Conservation (phyloP, 2,888 invertebrate species). For the Diachrysia chrysitis region DNA sequence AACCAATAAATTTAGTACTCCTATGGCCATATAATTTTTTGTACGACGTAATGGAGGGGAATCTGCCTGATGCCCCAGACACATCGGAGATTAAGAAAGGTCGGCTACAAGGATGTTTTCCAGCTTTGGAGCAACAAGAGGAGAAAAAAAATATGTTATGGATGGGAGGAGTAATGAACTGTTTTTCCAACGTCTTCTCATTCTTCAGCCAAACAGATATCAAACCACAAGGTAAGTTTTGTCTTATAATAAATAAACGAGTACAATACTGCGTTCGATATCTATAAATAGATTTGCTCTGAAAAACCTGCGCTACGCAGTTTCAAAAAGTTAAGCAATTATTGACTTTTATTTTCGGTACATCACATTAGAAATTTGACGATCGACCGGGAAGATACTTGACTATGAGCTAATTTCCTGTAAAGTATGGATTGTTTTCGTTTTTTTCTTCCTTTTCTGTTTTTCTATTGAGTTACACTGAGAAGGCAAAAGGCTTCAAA, state of each 20-base stretch:
- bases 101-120: slow-evolving; percentile 53
- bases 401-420: too few species aligned
- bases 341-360: slow-evolving; percentile 16
- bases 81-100: slow-evolving; percentile 56
- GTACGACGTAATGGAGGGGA: slow-evolving; percentile 52
- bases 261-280: slow-evolving; percentile 15
- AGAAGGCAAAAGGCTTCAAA: not conserved
- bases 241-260: slow-evolving; percentile 17
- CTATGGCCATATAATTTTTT: not conserved
- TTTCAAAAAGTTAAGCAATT: slow-evolving; percentile 27
- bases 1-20: not conserved
- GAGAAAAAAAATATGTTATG: slow-evolving; percentile 90
- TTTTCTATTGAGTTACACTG: not conserved
- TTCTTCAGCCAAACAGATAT: slow-evolving; percentile 94
- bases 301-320: slow-evolving; percentile 68
- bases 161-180: slow-evolving; percentile 96
- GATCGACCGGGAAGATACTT: too few species aligned
- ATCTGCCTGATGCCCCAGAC: slow-evolving; percentile 49
- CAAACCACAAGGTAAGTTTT: slow-evolving; percentile 90
- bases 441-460: too few species aligned
- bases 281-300: slow-evolving; percentile 46
- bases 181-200: slow-evolving; percentile 96
- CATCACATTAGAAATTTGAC: too few species aligned
- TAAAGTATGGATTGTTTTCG: too few species aligned
- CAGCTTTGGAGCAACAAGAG: slow-evolving; percentile 47